Percentiles rank a stretch among this genome's conserved stretches.
These are phyloP conservation scores for Heterocephalus glaber DNA, from an alignment of 2,113 vertebrate species.

Conservation along the genomic window DNA sequence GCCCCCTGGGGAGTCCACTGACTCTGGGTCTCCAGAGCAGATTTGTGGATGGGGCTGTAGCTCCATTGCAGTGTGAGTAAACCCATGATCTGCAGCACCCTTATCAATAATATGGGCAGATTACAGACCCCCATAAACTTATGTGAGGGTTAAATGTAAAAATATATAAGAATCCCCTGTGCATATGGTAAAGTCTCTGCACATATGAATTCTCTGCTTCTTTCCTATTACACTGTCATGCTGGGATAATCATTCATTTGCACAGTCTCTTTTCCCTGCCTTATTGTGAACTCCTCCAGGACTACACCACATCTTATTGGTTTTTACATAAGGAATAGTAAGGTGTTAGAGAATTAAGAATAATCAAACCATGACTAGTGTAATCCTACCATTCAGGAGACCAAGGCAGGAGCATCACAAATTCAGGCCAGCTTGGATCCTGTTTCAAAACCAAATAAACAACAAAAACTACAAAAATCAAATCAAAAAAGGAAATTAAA, in stretches of 20 bases:
- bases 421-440: background rate
- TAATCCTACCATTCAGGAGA: background rate
- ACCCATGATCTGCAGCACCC: background rate
- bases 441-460: background rate
- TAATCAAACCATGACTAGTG: background rate
- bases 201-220: background rate
- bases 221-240: background rate
- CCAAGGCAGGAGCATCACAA: background rate
- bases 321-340: background rate
- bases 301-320: background rate
- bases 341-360: background rate
- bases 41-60: background rate
- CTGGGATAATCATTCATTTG: background rate
- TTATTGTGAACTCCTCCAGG: background rate
- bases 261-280: background rate
- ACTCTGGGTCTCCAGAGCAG: background rate
- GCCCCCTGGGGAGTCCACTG: background rate
- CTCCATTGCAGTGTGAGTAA: background rate
- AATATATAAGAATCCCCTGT: background rate
- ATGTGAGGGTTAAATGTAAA: background rate
- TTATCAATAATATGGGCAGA: background rate
- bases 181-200: background rate
- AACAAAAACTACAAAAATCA: background rate
- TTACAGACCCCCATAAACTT: background rate
- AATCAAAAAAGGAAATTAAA: background rate